phyloP scores from a whole-genome alignment of 2,888 invertebrate genomes.

The Marasmarcha lunaedactyla region DNA sequence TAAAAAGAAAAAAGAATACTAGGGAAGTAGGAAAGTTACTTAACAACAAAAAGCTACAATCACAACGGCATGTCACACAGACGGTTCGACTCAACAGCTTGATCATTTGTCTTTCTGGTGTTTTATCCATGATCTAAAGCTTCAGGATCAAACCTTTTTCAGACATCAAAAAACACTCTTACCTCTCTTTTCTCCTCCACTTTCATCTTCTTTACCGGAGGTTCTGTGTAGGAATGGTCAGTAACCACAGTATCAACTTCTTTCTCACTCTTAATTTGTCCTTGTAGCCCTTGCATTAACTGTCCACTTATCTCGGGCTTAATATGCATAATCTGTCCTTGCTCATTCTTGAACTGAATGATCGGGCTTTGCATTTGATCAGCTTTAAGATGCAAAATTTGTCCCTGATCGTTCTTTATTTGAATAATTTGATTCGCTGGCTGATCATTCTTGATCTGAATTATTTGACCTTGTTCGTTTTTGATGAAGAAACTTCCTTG shows the following conservation, averaged over 20 bases:
- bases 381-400: slow-evolving; percentile 34
- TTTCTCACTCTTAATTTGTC: slow-evolving; percentile 32
- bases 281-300: slow-evolving; percentile 18
- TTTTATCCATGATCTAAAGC: too few species aligned
- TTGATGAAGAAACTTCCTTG: slow-evolving; percentile 49
- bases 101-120: too few species aligned
- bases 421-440: slow-evolving; percentile 39
- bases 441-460: slow-evolving; percentile 55
- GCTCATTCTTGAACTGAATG: slow-evolving; percentile 5
- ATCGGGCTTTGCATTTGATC: slow-evolving; percentile 13
- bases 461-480: slow-evolving; percentile 55
- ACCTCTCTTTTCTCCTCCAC: slow-evolving; percentile 47
- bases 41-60: too few species aligned
- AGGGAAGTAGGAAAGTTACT: too few species aligned
- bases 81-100: too few species aligned
- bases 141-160: too few species aligned
- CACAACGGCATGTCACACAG: too few species aligned
- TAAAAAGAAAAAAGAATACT: slow-evolving; percentile 6
- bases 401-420: slow-evolving; percentile 48
- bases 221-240: slow-evolving; percentile 54
- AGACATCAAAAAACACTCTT: too few species aligned
- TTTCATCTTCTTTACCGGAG: slow-evolving; percentile 46
- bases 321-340: slow-evolving; percentile 16
- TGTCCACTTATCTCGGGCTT: slow-evolving; percentile 6
- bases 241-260: slow-evolving; percentile 36